Percentiles rank a stretch among this genome's conserved stretches.
phyloP scores from a whole-genome alignment of 2,113 vertebrate genomes.

The Psophia crepitans region DNA sequence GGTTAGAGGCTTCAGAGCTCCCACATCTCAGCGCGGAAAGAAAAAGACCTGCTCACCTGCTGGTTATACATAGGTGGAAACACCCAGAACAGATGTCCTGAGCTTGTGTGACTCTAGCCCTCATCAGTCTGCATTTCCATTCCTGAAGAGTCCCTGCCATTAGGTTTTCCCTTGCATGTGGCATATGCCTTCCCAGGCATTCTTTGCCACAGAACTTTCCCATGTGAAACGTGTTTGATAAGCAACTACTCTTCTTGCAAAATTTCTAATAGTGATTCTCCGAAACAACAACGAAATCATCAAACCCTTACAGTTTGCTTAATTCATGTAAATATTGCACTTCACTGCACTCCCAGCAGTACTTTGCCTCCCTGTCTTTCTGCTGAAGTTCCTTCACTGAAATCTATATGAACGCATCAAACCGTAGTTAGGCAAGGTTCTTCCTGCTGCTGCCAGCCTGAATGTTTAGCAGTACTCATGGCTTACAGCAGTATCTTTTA shows the following conservation, averaged over 20 bases:
- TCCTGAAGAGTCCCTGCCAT: neutral
- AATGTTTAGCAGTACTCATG: neutral
- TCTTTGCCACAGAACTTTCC: neutral
- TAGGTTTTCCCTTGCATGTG: neutral
- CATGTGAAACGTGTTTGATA: neutral
- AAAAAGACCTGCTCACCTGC: neutral
- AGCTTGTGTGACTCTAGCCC: neutral
- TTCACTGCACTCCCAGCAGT: neutral
- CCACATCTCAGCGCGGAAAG: neutral
- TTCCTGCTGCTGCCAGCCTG: neutral
- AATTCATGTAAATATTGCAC: neutral
- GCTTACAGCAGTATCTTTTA: neutral
- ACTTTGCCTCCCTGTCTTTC: neutral
- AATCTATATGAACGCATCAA: neutral
- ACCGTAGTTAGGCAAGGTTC: neutral
- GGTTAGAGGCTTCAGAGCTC: neutral
- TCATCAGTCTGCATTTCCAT: neutral
- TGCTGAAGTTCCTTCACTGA: neutral
- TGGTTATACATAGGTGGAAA: neutral
- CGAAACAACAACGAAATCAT: neutral
- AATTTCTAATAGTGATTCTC: neutral
- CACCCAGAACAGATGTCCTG: fast-evolving
- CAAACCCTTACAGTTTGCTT: neutral
- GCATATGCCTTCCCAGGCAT: neutral
- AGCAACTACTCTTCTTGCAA: neutral